Base-by-base conservation (phyloP, 2,797 vertebrate species). In the Gastrophryne carolinensis region DNA sequence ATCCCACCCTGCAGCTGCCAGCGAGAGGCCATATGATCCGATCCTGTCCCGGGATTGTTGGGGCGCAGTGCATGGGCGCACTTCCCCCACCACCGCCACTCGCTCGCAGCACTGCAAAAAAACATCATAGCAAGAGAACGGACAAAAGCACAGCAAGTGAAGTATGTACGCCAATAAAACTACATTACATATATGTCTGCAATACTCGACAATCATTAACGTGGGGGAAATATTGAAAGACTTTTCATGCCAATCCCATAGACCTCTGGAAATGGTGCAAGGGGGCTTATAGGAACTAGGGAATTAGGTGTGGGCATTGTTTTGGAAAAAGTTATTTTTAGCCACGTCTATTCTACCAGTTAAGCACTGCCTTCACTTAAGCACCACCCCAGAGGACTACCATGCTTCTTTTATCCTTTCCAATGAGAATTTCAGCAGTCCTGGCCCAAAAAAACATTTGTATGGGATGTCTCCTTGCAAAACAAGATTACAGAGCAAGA, bases 1-100 rank as follows among this genome's bases (percentile, higher is more conserved):
- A 73, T 73, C 71, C 78, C 78, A 73, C 77, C 77, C 77, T 72
- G 75, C 75, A 72, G 68, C 60, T 78, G 75, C 67, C 75, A 78
- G 75, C 75, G 77, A 68, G 70, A 63, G 78, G 78, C 73, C 78
- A 69, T 62, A 47, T 64, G 78, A 63, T 74, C 78, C 64, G 72
- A 50, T 75, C 78, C 78, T 65, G 49, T 79, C 72, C 58, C 44
- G 78, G 58, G 66, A 37, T 41, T 70, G 71, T 65, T 70, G 71
- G 53, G 72, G 65, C 61, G 71, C 71, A 54, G 63, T 62, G 47
- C 56, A 49, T 52, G 70, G 66, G 64, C 49, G 58, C 30, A 26
- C 44, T 39, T 70, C 71, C 78, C 78, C 64, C 62, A 70, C 57
- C 62, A 70, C 60, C 57, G 58, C 71, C 72, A 67, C 57, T 74